phyloP scores from a whole-genome alignment of 2,113 vertebrate genomes.

The Scomber scombrus region DNA sequence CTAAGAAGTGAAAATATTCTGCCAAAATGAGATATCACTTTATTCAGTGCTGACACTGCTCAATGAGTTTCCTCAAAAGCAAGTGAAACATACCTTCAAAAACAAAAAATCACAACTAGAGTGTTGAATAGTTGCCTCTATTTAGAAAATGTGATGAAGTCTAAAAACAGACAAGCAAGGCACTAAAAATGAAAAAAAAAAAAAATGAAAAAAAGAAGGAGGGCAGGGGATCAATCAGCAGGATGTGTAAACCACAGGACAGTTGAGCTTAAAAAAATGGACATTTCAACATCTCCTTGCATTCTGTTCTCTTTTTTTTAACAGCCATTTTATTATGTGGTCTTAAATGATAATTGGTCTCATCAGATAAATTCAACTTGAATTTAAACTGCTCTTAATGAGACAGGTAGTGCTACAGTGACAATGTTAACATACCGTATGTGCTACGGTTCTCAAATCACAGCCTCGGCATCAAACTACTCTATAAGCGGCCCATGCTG shows the following conservation, averaged over 20 bases:
- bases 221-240: constrained; percentile 37
- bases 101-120: constrained; percentile 40
- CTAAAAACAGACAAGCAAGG: constrained; percentile 70
- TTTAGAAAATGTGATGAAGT: constrained; percentile 37
- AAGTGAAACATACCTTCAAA: constrained; percentile 30
- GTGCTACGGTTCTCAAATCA: constrained; percentile 2
- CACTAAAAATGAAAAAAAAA: constrained; percentile 59
- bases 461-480: constrained; percentile 19
- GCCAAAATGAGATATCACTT: constrained; percentile 45
- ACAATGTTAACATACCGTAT: neutral
- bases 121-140: constrained; percentile 40
- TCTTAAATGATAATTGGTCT: neutral
- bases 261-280: constrained; percentile 1
- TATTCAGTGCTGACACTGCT: constrained; percentile 60
- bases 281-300: constrained; percentile 12
- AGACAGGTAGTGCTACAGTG: neutral
- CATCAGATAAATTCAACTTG: neutral
- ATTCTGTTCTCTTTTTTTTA: neutral
- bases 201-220: constrained; percentile 5
- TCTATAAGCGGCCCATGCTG: neutral
- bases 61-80: constrained; percentile 32
- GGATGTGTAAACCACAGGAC: constrained; percentile 40
- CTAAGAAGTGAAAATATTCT: constrained; percentile 71
- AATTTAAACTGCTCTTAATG: constrained; percentile 15
- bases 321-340: constrained; percentile 20